phyloP scores from a whole-genome alignment of 2,113 vertebrate species.

The Megatriorchis doriae region DNA sequence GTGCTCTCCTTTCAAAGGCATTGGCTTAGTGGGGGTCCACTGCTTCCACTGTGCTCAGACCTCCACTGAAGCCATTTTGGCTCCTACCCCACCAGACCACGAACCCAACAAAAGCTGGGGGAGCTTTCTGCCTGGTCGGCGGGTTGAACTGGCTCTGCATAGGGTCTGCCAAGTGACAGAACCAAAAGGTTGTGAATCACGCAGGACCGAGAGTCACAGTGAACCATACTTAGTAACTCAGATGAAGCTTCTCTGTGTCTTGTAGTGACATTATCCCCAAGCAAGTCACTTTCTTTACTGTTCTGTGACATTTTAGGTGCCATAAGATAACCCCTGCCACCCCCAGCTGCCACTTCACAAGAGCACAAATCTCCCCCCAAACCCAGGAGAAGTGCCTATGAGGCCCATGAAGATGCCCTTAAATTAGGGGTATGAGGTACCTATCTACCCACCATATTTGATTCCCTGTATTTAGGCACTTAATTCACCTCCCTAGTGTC shows the following conservation, averaged over 20 bases:
- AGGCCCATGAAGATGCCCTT: neutral
- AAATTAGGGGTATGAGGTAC: neutral
- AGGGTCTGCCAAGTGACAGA: neutral
- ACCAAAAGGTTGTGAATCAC: neutral
- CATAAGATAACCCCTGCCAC: neutral
- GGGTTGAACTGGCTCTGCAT: neutral
- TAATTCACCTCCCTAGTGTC: neutral
- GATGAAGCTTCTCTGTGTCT: neutral
- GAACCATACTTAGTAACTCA: neutral
- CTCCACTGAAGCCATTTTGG: neutral
- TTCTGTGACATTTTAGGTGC: neutral
- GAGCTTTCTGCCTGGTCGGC: neutral
- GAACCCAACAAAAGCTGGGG: neutral
- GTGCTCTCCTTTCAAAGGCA: neutral
- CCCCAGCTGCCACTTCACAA: neutral
- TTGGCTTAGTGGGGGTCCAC: neutral
- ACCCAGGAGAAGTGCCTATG: neutral
- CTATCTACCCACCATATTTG: neutral
- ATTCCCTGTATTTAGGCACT: neutral
- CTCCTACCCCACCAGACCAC: fast-evolving
- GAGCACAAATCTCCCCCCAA: neutral
- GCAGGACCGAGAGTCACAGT: no score
- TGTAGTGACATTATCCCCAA: neutral
- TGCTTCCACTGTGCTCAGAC: neutral
- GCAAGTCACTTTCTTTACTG: neutral